Evolutionary conservation across 1,140 invertebrate species (phyloP), one percentile per base, ranked within the genome.

Genomic region (Parasteatoda tepidariorum): DNA sequence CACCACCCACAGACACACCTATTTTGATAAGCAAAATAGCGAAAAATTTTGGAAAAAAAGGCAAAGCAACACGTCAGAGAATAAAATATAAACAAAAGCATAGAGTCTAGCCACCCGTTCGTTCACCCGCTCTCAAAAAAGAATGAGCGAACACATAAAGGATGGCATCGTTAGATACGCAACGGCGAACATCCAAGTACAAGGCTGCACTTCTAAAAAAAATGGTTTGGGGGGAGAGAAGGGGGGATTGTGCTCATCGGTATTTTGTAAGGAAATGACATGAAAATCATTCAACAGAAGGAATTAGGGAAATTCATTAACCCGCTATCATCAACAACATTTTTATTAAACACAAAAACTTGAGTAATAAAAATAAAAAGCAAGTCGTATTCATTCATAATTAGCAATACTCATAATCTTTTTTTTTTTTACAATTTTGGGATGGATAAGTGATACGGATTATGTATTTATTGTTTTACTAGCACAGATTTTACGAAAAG

Each of bases 121-220:
- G 38, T 48, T 48, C 66, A 68, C 31, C 66, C 26, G 34, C 13
- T 26, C 33, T 38, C 41, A 34, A 74, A 74, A 28, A 57, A 74
- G 54, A 59, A 57, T 30, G 70, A 33, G n/a, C 54, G 55, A 3
- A 24, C 54, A 30, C 34, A 41, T n/a, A 18, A 9, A 61, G 71
- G 22, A 61, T 30, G 3, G 24, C 34, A n/a, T 74, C 71, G 55
- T 74, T 61, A 61, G 71, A 61, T 74, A 74, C 71, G 71, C 71
- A 74, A 74, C 55, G 28, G 3, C 55, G 71, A 28, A 34, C 71
- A 74, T 57, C 71, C 55, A 74, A 74, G 71, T 61, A 74, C 71
- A 74, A 74, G 71, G 71, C 57, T 71, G 57, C 71, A 48, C 30
- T 31, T 48, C 55, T 11, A 15, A 33, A 41, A 68, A 22, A 71